These are phyloP conservation scores for Nerophis lumbriciformis DNA, from an alignment of 2,113 vertebrate genomes.

Conservation along the genomic window DNA sequence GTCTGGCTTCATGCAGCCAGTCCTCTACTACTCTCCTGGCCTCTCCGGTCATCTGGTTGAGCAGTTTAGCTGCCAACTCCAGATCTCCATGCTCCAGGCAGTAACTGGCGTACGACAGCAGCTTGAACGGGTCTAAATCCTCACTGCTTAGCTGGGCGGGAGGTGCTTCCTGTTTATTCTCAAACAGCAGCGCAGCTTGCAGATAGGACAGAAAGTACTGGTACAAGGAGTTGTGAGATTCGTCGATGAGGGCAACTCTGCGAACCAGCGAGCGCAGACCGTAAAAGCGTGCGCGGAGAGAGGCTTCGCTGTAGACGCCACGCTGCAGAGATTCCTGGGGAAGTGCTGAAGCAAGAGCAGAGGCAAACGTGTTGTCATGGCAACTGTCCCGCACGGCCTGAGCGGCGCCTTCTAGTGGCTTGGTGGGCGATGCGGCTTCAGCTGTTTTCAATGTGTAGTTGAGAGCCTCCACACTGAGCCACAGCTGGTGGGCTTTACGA, in stretches of 20 bases:
- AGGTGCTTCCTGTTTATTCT: slow-evolving; percentile 76
- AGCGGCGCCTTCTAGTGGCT: slow-evolving; percentile 78
- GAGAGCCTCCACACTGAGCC: slow-evolving; percentile 90
- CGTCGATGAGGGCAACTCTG: slow-evolving; percentile 88
- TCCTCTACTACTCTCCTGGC: slow-evolving; percentile 85
- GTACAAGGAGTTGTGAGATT: slow-evolving; percentile 89
- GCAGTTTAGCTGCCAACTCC: slow-evolving; percentile 91
- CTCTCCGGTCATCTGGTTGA: slow-evolving; percentile 91
- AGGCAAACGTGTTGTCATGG: slow-evolving; percentile 77
- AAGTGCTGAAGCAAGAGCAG: slow-evolving; percentile 77
- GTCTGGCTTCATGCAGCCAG: slow-evolving; percentile 88
- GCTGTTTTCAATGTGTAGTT: slow-evolving; percentile 80
- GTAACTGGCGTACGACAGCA: slow-evolving; percentile 88
- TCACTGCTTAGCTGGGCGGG: slow-evolving; percentile 76
- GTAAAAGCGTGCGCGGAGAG: slow-evolving; percentile 83
- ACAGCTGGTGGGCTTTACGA: slow-evolving; percentile 89
- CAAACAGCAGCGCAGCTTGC: slow-evolving; percentile 85
- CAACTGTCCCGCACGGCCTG: slow-evolving; percentile 77
- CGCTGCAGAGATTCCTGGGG: slow-evolving; percentile 82
- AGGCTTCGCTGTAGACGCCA: slow-evolving; percentile 88
- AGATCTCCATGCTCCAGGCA: slow-evolving; percentile 91
- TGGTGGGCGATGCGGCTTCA: slow-evolving; percentile 67
- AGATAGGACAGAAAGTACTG: slow-evolving; percentile 95
- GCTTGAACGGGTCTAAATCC: slow-evolving; percentile 85
- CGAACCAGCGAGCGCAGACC: slow-evolving; percentile 79